Evolutionary conservation across 2,888 invertebrate species (phyloP).

Genomic region (Agrochola lychnidis): DNA sequence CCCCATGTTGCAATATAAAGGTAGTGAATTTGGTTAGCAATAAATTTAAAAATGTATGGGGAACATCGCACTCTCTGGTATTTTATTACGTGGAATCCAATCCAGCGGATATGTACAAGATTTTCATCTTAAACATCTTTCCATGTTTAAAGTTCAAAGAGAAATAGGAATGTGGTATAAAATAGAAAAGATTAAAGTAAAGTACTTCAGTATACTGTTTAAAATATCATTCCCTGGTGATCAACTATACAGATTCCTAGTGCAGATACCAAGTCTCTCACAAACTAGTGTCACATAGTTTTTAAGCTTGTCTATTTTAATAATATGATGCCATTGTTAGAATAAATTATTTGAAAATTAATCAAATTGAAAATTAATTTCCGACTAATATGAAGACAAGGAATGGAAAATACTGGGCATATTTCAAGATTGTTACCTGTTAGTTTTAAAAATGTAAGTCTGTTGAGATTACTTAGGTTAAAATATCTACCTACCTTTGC

Average conservation of each 20-base stretch:
- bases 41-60: constrained; percentile 79
- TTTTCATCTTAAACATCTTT: constrained; percentile 49
- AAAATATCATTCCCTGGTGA: neutral
- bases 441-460: neutral
- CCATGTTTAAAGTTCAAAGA: constrained; percentile 29
- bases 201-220: constrained; percentile 1
- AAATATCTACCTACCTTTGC: neutral
- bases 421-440: neutral
- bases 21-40: constrained; percentile 70
- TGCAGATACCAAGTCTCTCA: too few relatives aligned
- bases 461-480: neutral
- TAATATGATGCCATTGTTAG: too few relatives aligned
- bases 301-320: too few relatives aligned
- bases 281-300: too few relatives aligned
- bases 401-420: neutral
- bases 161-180: neutral
- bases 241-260: too few relatives aligned
- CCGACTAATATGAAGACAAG: neutral
- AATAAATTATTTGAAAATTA: too few relatives aligned
- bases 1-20: constrained; percentile 66
- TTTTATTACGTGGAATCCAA: constrained; percentile 62
- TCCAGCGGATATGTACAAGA: constrained; percentile 50
- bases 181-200: constrained; percentile 2
- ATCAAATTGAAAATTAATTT: neutral
- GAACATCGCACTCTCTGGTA: constrained; percentile 58